Percentiles rank a stretch among this genome's conserved stretches.
Conservation (phyloP, 2,113 vertebrate genomes). For the Zosterops pallidus region DNA sequence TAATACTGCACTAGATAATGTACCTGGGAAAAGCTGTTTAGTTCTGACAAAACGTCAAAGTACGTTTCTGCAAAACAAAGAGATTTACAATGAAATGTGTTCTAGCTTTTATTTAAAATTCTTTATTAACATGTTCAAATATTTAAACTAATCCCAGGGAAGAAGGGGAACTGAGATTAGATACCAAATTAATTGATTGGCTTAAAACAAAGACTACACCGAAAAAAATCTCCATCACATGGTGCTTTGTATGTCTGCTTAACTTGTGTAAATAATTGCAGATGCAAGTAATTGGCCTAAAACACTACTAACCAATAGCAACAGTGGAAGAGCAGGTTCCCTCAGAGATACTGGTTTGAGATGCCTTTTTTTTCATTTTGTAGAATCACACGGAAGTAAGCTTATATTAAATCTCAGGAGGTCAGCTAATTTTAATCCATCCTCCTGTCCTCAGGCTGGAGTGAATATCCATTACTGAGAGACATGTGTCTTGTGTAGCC, state of each 20-base stretch:
- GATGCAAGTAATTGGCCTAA: background rate
- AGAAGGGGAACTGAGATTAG: slow-evolving; percentile 37
- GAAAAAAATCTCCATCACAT: background rate
- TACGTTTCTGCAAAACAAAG: slow-evolving; percentile 21
- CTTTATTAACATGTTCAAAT: slow-evolving; percentile 56
- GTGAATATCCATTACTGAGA: slow-evolving; percentile 8
- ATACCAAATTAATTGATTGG: slow-evolving; percentile 29
- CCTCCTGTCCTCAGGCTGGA: slow-evolving; percentile 33
- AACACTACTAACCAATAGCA: background rate
- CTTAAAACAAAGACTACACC: slow-evolving; percentile 33
- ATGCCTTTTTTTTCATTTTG: background rate
- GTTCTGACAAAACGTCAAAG: slow-evolving; percentile 36
- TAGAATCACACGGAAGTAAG: background rate
- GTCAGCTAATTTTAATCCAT: slow-evolving; percentile 25
- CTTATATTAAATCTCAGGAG: slow-evolving; percentile 19
- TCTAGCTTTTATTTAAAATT: slow-evolving; percentile 37
- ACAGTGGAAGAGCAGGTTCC: background rate
- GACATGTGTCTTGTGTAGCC: background rate
- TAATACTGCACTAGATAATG: background rate
- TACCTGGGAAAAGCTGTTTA: slow-evolving; percentile 22
- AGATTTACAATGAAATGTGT: background rate
- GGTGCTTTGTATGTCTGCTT: background rate
- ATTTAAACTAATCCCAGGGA: slow-evolving; percentile 43
- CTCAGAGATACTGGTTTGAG: background rate
- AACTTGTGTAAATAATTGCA: slow-evolving; percentile 42